phyloP scores from a whole-genome alignment of 2,113 vertebrate genomes.

The Redunca redunca region DNA sequence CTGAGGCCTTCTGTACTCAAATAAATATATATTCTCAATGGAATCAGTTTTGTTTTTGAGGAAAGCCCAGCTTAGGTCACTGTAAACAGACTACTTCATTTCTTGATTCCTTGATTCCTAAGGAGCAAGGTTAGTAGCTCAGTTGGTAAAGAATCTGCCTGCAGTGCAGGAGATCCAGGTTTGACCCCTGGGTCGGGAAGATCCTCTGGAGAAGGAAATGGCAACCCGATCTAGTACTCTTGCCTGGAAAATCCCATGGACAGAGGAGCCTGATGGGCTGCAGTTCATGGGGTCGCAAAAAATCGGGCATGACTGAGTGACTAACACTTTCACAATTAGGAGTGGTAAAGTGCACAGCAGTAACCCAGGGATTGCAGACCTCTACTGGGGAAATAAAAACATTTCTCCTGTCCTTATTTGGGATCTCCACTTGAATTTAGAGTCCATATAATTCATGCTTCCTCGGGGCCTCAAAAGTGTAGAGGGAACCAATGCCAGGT shows the following conservation, averaged over 20 bases:
- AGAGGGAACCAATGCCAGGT: background rate
- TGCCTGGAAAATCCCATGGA: background rate
- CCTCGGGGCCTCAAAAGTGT: background rate
- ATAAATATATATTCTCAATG: background rate
- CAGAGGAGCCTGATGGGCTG: background rate
- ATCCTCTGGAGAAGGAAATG: background rate
- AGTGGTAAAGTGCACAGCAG: background rate
- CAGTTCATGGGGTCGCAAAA: background rate
- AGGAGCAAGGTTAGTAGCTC: background rate
- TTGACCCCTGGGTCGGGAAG: background rate
- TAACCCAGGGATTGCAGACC: background rate
- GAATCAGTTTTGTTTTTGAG: background rate
- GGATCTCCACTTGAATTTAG: background rate
- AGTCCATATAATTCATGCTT: background rate
- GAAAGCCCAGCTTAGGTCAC: background rate
- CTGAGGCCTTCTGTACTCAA: background rate
- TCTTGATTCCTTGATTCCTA: background rate
- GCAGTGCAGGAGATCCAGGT: background rate
- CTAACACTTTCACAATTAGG: background rate
- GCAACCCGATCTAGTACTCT: background rate
- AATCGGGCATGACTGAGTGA: background rate
- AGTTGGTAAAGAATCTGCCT: background rate
- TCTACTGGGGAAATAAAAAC: background rate
- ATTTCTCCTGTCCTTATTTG: background rate
- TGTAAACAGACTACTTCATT: background rate